These are phyloP conservation scores for Probosciger aterrimus DNA, from an alignment of 2,113 vertebrate genomes.

Conservation along the genomic window DNA sequence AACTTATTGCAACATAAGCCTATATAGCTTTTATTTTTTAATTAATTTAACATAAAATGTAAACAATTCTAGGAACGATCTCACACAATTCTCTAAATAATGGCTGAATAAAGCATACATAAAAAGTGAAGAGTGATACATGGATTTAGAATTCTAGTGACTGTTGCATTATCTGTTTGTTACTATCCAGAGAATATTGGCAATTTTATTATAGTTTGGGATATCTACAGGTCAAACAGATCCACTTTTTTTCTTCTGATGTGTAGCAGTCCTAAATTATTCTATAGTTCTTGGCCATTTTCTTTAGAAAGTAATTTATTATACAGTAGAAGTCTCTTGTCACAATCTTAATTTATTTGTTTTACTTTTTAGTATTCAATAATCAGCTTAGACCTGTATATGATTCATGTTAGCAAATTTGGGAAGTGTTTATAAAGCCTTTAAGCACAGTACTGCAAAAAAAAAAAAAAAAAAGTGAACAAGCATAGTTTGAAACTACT, in stretches of 20 bases:
- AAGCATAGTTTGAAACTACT: not conserved
- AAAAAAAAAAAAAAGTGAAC: not conserved
- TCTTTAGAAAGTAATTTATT: not conserved
- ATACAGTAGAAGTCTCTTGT: not conserved
- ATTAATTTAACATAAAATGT: not conserved
- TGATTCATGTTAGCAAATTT: not conserved
- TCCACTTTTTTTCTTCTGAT: not conserved
- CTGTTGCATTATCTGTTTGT: conserved; percentile 47
- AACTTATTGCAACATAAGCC: not conserved
- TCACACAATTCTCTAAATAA: not conserved
- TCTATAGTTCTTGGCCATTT: not conserved
- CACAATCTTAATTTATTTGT: not conserved
- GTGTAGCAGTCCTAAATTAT: not conserved
- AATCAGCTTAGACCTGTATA: not conserved
- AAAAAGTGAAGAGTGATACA: not conserved
- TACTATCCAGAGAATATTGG: not conserved
- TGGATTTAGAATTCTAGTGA: not conserved
- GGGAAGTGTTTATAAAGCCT: not conserved
- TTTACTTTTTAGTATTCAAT: conserved; percentile 15
- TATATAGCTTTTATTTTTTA: not conserved
- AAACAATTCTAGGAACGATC: not conserved
- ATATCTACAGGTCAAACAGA: not conserved
- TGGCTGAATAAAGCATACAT: not conserved
- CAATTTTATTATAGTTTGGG: conserved; percentile 7
- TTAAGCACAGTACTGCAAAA: not conserved